Evolutionary conservation across 2,113 vertebrate genomes (phyloP).

Genomic region (Anser cygnoides): DNA sequence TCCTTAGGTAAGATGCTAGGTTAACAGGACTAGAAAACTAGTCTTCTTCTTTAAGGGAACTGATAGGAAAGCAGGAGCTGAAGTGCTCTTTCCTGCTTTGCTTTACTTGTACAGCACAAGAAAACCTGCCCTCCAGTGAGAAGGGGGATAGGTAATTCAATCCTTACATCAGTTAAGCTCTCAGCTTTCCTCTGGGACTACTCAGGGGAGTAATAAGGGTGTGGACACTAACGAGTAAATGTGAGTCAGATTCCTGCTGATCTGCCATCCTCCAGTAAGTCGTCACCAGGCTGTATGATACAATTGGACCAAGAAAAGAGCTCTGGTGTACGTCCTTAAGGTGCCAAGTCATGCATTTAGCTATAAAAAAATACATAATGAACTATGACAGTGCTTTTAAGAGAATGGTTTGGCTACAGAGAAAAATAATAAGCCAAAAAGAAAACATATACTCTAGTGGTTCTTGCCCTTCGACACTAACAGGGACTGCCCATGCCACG

Average conservation of each 20-base stretch:
- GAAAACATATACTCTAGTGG: not conserved
- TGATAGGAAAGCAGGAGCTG: not conserved
- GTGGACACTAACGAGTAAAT: not conserved
- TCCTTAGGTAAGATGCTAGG: not conserved
- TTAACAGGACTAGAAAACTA: not conserved
- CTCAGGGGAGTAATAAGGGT: not conserved
- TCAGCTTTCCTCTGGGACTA: not conserved
- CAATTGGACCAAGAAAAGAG: not conserved
- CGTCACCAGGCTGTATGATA: not conserved
- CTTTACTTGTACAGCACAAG: not conserved
- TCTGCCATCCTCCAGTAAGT: not conserved
- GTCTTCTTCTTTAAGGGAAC: not conserved
- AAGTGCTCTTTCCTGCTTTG: not conserved
- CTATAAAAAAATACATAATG: not conserved
- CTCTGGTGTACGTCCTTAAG: not conserved
- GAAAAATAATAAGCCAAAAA: not conserved
- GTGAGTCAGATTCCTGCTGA: not conserved
- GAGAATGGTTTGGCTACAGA: slow-evolving; percentile 4
- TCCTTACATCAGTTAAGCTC: not conserved
- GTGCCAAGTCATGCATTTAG: slow-evolving; percentile 8
- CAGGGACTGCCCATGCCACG: not conserved
- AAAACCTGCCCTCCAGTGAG: not conserved
- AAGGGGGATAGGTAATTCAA: not conserved
- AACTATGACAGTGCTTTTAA: slow-evolving; percentile 30
- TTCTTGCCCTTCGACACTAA: not conserved